These are phyloP conservation scores for pig (Sus scrofa) DNA, from an alignment of 2,113 vertebrate genomes.

Conservation along the genomic window DNA sequence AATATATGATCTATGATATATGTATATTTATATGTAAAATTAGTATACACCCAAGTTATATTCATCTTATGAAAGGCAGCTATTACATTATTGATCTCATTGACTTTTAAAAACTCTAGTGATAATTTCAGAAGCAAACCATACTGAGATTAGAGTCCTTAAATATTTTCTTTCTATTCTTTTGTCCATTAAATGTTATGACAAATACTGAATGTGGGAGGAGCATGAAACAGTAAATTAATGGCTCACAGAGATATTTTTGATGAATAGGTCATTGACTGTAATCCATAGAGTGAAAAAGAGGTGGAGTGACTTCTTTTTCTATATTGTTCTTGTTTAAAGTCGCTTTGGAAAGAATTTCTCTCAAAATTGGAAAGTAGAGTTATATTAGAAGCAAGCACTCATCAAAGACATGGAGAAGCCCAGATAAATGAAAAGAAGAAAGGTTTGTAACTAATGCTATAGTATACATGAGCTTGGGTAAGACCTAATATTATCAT, in stretches of 20 bases:
- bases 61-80: slow-evolving; percentile 28
- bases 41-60: background rate
- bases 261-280: too few species aligned
- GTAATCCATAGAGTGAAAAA: too few species aligned
- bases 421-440: background rate
- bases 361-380: background rate
- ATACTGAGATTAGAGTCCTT: too few species aligned
- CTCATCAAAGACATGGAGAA: background rate
- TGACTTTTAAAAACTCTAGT: slow-evolving; percentile 33
- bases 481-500: background rate
- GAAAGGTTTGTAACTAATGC: background rate
- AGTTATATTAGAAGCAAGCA: background rate
- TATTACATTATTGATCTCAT: slow-evolving; percentile 13
- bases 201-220: too few species aligned
- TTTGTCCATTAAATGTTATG: too few species aligned
- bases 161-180: too few species aligned
- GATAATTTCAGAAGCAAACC: too few species aligned
- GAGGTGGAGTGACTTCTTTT: background rate
- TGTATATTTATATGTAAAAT: background rate
- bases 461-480: background rate
- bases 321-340: background rate
- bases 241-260: too few species aligned
- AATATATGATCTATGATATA: too few species aligned
- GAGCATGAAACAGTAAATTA: too few species aligned
- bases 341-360: background rate